These are phyloP conservation scores for Perca flavescens DNA, from an alignment of 2,113 vertebrate genomes.

Conservation along the genomic window DNA sequence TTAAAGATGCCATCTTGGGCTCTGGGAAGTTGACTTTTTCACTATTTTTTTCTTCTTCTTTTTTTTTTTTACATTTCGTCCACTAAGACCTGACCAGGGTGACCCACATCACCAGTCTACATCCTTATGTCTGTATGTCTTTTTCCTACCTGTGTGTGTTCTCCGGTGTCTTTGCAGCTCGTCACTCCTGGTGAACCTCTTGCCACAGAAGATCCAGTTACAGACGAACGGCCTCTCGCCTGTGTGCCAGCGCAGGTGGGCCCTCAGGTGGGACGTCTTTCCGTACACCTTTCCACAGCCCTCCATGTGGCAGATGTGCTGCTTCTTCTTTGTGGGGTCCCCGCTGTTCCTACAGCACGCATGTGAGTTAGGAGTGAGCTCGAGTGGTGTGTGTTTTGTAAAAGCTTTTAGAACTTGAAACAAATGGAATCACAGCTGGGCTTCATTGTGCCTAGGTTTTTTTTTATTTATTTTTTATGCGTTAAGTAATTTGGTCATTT, in stretches of 20 bases:
- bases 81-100: neutral
- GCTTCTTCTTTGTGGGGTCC: constrained; percentile 98
- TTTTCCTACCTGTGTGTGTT: constrained; percentile 93
- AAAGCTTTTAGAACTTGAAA: neutral
- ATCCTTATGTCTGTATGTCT: neutral
- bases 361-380: constrained; percentile 5
- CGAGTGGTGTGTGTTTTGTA: neutral
- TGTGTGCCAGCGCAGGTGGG: constrained; percentile 99
- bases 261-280: constrained; percentile 97
- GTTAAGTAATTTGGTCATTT: neutral
- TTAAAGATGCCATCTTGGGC: neutral
- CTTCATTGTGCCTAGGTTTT: neutral
- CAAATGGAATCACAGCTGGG: neutral
- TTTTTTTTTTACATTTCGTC: neutral
- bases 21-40: neutral
- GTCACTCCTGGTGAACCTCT: constrained; percentile 96
- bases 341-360: constrained; percentile 88
- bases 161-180: constrained; percentile 97
- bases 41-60: neutral
- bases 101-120: neutral
- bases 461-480: neutral
- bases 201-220: constrained; percentile 99
- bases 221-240: constrained; percentile 98
- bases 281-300: constrained; percentile 99
- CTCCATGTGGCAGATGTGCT: constrained; percentile 99